Evolutionary conservation across 2,113 vertebrate genomes (phyloP).

Genomic region (Coracopsis vasa): DNA sequence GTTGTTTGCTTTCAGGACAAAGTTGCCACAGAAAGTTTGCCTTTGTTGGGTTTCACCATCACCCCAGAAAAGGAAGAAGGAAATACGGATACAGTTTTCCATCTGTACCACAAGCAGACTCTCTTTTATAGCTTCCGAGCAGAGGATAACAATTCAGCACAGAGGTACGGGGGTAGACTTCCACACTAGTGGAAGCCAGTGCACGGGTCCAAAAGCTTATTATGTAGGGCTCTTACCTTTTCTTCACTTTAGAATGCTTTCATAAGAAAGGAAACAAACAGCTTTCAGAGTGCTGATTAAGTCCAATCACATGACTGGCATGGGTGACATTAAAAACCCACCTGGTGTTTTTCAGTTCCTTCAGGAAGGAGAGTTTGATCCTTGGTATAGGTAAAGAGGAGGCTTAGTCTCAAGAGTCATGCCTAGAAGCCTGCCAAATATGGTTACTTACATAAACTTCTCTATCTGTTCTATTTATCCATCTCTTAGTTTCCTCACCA

Average conservation of each 20-base stretch:
- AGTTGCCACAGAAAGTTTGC: constrained; percentile 91
- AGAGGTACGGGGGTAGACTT: constrained; percentile 77
- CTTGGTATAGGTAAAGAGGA: neutral
- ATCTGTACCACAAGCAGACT: constrained; percentile 96
- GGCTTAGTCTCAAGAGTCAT: neutral
- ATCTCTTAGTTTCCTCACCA: neutral
- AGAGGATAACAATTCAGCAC: constrained; percentile 84
- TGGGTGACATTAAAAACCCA: neutral
- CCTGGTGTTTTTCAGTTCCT: neutral
- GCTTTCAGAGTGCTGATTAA: neutral
- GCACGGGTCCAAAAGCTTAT: neutral
- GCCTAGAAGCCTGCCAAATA: neutral
- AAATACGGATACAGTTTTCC: constrained; percentile 81
- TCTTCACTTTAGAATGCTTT: neutral
- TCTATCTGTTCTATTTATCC: neutral
- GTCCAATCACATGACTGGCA: neutral
- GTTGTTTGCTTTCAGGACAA: constrained; percentile 82
- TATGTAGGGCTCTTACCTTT: neutral
- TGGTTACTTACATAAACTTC: neutral
- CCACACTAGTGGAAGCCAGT: neutral
- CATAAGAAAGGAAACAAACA: neutral
- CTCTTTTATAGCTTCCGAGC: constrained; percentile 94
- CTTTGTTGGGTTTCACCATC: constrained; percentile 94
- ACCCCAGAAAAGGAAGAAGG: constrained; percentile 81
- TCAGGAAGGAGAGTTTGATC: neutral